Base-by-base conservation (phyloP, 2,888 invertebrate genomes). In the Trypoxylon attenuatum region DNA sequence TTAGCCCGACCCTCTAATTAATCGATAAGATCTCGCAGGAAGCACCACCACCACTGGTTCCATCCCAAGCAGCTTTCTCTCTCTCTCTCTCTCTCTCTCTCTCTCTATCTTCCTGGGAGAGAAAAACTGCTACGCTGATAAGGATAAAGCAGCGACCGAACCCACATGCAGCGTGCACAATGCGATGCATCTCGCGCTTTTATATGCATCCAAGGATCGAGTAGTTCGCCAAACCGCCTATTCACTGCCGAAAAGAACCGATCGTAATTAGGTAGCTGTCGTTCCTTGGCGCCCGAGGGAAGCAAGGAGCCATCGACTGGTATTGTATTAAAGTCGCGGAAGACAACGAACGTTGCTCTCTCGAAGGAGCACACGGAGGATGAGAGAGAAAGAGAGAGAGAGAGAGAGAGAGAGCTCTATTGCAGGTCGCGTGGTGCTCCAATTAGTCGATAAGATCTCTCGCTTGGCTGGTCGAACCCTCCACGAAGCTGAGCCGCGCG, bases 391-490 rank as follows among this genome's bases (percentile, higher is more conserved):
- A 50, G 50, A 59, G 33, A 27, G 29, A 5, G 27, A 51, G 45
- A 43, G 39, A n/a, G 16, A 49, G 23, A 49, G 25, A 15, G 42
- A 15, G 60, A 29, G 45, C 43, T 74, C 75, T 63, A 65, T 75
- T 51, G 65, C 56, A 51, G 55, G 51, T 69, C 77, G 71, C 70
- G 64, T 70, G 77, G 63, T 66, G 63, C 71, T 74, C 75, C 77
- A 75, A 75, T 75, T 75, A 75, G 73, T 65, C 77, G 75, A 75
- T 75, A 75, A 75, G 75, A 75, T 75, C 75, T 77, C 61, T 62
- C 56, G 50, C 19, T 27, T 16, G 66, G 18, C 25, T 39, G 47
- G 29, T 27, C 53, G 16, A 71, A 71, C 54, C 58, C 66, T 65
- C 41, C 15, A 39, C 22, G 15, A 33, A 23, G n/a, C n/a, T n/a